Percentiles rank a stretch among this genome's conserved stretches.
These are phyloP conservation scores for Eubucco bourcierii DNA, from an alignment of 2,113 vertebrate species.

Conservation along the genomic window DNA sequence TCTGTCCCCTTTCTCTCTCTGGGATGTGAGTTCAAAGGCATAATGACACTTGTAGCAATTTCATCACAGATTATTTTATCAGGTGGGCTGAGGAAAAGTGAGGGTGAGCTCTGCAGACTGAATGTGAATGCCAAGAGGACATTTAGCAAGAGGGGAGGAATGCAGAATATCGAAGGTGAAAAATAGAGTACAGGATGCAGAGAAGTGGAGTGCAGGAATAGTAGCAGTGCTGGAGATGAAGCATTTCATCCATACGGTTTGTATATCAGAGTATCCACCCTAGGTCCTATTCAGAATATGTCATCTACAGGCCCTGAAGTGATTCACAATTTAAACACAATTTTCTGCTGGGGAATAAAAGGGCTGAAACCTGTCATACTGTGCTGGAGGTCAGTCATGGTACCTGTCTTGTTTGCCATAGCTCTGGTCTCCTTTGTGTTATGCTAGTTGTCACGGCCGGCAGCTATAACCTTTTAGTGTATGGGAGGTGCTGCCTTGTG, in stretches of 20 bases:
- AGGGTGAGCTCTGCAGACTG: not conserved
- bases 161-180: not conserved
- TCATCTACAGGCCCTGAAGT: not conserved
- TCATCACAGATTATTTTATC: not conserved
- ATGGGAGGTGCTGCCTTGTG: accelerated
- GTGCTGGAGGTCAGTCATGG: not conserved
- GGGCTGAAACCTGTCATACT: not conserved
- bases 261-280: not conserved
- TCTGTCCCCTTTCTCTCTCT: not conserved
- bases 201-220: not conserved
- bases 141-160: not conserved
- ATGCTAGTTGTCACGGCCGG: not conserved
- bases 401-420: not conserved
- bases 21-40: not conserved
- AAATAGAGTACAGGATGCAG: not conserved
- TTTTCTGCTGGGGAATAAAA: not conserved
- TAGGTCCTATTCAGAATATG: not conserved
- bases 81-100: not conserved
- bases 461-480: not conserved
- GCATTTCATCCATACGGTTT: not conserved
- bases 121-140: not conserved
- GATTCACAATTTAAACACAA: not conserved
- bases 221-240: not conserved
- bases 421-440: not conserved
- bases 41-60: not conserved